These are phyloP conservation scores for Scortum barcoo DNA, from an alignment of 2,113 vertebrate species.

Conservation along the genomic window DNA sequence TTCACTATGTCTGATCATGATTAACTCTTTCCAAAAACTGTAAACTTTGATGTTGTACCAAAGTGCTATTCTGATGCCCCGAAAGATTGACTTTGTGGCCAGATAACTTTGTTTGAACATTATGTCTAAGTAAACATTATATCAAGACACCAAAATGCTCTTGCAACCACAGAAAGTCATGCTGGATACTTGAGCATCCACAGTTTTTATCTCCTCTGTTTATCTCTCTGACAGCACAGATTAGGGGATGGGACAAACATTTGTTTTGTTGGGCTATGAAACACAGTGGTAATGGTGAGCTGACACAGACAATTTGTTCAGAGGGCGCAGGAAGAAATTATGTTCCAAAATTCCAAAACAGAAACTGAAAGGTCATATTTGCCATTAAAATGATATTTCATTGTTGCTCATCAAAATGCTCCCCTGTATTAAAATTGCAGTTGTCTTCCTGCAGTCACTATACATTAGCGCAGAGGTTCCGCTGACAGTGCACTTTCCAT, in stretches of 20 bases:
- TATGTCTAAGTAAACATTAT: conserved; percentile 48
- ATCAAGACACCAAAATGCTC: conserved; percentile 20
- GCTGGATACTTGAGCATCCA: conserved; percentile 21
- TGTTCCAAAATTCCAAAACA: conserved; percentile 40
- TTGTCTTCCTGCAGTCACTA: background rate
- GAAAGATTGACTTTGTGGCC: conserved; percentile 28
- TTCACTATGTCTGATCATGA: conserved; percentile 14
- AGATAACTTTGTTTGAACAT: conserved; percentile 38
- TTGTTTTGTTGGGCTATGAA: conserved; percentile 35
- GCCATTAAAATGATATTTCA: conserved; percentile 46
- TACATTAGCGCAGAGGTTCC: background rate
- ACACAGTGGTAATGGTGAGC: conserved; percentile 37
- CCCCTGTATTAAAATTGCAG: conserved; percentile 17
- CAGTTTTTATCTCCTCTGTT: conserved; percentile 50
- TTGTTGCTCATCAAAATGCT: conserved; percentile 14
- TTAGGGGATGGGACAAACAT: conserved; percentile 50
- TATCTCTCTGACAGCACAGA: conserved; percentile 59
- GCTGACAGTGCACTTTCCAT: conserved; percentile 1
- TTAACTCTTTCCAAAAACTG: conserved; percentile 29
- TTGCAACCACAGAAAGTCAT: conserved; percentile 26
- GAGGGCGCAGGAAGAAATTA: conserved; percentile 46
- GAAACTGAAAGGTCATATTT: conserved; percentile 59
- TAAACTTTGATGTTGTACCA: conserved; percentile 41
- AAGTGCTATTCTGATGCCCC: background rate
- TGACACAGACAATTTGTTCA: conserved; percentile 46